Percentiles rank a stretch among this genome's conserved stretches.
phyloP scores from a whole-genome alignment of 2,888 invertebrate species.

The Drosophila falleni region DNA sequence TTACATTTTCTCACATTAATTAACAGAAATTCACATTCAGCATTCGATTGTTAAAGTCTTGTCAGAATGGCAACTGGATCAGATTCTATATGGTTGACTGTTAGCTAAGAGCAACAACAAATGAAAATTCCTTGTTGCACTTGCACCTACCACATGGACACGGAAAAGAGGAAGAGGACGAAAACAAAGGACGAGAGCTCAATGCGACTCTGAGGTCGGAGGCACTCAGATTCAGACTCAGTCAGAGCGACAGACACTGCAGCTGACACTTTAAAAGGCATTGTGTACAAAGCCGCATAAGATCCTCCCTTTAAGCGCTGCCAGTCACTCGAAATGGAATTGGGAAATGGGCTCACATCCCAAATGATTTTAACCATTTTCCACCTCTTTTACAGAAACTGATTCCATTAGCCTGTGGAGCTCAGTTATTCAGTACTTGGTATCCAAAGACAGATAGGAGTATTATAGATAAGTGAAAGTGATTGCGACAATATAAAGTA shows the following conservation, averaged over 20 bases:
- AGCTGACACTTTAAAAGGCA: slow-evolving; percentile 74
- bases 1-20: slow-evolving; percentile 19
- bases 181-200: neutral
- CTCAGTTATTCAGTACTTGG: slow-evolving; percentile 2
- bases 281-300: slow-evolving; percentile 54
- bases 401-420: slow-evolving; percentile 47
- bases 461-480: neutral
- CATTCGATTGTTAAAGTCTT: slow-evolving; percentile 31
- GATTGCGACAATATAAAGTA: neutral
- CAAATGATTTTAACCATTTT: slow-evolving; percentile 3
- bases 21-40: slow-evolving; percentile 17
- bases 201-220: slow-evolving; percentile 5
- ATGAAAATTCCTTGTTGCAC: slow-evolving; percentile 24
- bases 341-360: slow-evolving; percentile 4
- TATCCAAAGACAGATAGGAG: neutral
- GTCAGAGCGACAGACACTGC: slow-evolving; percentile 33
- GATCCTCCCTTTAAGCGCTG: slow-evolving; percentile 66
- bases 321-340: slow-evolving; percentile 61
- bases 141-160: neutral
- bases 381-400: slow-evolving; percentile 5
- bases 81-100: slow-evolving; percentile 9
- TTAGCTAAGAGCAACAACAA: slow-evolving; percentile 29
- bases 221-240: slow-evolving; percentile 32
- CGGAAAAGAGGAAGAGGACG: neutral
- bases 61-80: slow-evolving; percentile 1